These are phyloP conservation scores for Tympanoctomys barrerae DNA, from an alignment of 2,797 vertebrate genomes.

Conservation along the genomic window DNA sequence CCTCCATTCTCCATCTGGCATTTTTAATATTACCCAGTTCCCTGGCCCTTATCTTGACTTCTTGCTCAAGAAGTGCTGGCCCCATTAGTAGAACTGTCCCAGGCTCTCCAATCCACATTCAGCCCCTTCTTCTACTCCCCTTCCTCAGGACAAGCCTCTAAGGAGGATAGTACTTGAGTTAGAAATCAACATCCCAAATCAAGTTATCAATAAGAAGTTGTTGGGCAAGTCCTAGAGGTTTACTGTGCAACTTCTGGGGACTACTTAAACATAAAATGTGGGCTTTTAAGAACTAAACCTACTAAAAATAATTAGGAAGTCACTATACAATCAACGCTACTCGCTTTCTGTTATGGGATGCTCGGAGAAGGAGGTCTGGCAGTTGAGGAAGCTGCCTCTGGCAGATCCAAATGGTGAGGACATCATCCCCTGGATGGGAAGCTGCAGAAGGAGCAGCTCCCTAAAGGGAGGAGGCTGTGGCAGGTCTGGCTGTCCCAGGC, in stretches of 20 bases:
- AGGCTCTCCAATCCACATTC: neutral
- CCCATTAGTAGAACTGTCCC: neutral
- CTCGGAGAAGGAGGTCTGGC: neutral
- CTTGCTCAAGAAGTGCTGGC: neutral
- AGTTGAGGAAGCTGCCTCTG: neutral
- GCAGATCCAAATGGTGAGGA: neutral
- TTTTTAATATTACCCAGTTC: neutral
- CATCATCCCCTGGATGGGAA: neutral
- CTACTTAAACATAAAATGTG: neutral
- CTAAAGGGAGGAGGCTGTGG: neutral
- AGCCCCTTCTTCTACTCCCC: neutral
- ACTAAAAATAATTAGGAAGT: neutral
- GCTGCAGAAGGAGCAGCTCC: neutral
- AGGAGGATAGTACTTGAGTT: neutral
- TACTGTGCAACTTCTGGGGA: neutral
- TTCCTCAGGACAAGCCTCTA: conserved; percentile 18
- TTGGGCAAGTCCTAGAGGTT: neutral
- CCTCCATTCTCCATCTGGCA: neutral
- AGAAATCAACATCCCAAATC: neutral
- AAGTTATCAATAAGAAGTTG: neutral
- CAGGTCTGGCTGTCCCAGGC: too few species aligned
- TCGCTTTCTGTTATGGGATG: neutral
- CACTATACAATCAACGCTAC: neutral
- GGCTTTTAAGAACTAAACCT: neutral
- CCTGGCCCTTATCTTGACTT: neutral